Base-by-base conservation (phyloP, 2,888 invertebrate genomes). In the Tridacna gigas region DNA sequence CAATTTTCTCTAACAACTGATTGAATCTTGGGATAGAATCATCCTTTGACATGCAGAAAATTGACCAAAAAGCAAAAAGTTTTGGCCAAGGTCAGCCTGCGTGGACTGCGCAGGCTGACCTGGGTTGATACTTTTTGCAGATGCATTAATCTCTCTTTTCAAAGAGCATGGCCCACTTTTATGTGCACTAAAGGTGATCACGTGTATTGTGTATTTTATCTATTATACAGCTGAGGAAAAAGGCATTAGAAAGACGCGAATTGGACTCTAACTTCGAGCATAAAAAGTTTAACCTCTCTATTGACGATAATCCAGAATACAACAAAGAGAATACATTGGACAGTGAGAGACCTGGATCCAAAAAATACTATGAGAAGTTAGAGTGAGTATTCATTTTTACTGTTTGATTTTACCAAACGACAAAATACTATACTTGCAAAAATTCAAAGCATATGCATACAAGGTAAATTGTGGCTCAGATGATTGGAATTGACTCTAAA, bases 211-310 rank as follows among this genome's bases (percentile, higher is more conserved):
- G 7, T 37, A 37, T 37, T 37, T 37, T 37, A 7, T 69, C 1
- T 63, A 37, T 75, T 76, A 28, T 63, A 26, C 88, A 96, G 96
- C 97, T 97, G 96, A 96, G 97, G 95, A 96, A 98, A 82, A 98
- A 98, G 95, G 98, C 98, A 0, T 97, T 97, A 91, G 98, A 98
- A 94, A 96, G 98, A 63, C 98, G 98, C 94, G 98, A 99, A 95
- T 97, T 97, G 91, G 98, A 99, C 93, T 97, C 98, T 95, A 98
- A 98, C 95, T 98, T 98, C 94, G 98, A 98, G 93, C 98, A 98
- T 95, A 98, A 98, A 95, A 97, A 98, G 94, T 97, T 98, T 95
- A 98, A 98, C 94, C 94, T 98, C 79, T 97, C 97, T 5, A 95
- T 97, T 75, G 96, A 96, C 15, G 97, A 97, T 91, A 90, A 92